Base-by-base conservation (phyloP, 2,888 invertebrate species). In the Drosophila dives region DNA sequence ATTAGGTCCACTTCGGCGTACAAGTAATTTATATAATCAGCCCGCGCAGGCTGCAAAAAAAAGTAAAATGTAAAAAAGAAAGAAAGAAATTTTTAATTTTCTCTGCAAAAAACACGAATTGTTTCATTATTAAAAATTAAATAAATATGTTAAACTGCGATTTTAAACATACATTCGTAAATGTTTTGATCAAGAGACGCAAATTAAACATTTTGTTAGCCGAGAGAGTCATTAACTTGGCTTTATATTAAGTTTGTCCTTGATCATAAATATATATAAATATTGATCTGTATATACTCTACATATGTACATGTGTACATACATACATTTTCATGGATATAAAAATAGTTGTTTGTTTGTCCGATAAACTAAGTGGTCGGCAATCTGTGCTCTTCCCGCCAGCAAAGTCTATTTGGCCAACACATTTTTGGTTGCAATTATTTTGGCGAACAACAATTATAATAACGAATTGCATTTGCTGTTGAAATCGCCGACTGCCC, bases 11-110 rank as follows among this genome's bases (percentile, higher is more conserved):
- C 62, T 45, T 42, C 59, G 51, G 50, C 59, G 75, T 71, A 64
- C 74, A 66, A 74, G 66, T 45, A 66, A 64, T 67, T 78, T 56
- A 70, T 60, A 74, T 70, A 77, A 66, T 64, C 72, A 76, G 49
- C 40, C 50, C 48, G 23, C 36, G 15, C 42, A 53, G 56, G 26
- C 53, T 26, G 42, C 42, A 45, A 12, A 58, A 8, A 15, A 42
- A 40, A 29, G 4, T 5, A 29, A 29, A 29, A 6, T 4, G 1
- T 5, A 29, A 29, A 29, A 29, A 29, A 29, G 29, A 29, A 29
- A 5, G 29, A 29, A 29, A n/a, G n/a, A n/a, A 5, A 29, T 29
- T 29, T 29, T 29, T 0, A 29, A 29, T 29, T 29, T 29, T 29
- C 29, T 29, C 10, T n/a, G 20, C 1, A 45, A 45, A 49, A n/a